Evolutionary conservation across 2,113 vertebrate species (phyloP), one percentile per base, ranked within the genome.

Genomic region (Corythornis cristatus): DNA sequence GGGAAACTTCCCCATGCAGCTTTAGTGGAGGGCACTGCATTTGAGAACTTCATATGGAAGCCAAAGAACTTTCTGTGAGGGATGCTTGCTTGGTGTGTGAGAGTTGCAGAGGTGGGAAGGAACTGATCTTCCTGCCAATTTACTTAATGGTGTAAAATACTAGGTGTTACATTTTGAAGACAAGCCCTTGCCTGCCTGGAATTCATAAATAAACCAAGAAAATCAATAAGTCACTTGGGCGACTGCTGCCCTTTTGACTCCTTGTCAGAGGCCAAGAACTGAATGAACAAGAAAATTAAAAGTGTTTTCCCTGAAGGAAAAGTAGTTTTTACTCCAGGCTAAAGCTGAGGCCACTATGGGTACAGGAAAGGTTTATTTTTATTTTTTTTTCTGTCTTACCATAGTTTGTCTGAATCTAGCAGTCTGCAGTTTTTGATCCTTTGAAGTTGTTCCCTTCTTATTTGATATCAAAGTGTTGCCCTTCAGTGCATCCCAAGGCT

Each of bases 181-280:
- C 61, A 68, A 81, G 80, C 73, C 54, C 78, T 89, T 87, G 81
- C 67, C 79, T 73, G 86, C 72, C 78, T 95, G 62, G 66, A 58
- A 60, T 92, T 94, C 79, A 93, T 96, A 93, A 96, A 96, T 96
- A 95, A 96, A 92, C 54, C 66, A 72, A 81, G 88, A 54, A 96
- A 96, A 93, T 94, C 93, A 93, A 88, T 96, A 95, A 90, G 33
- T 79, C 75, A 93, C 93, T 96, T 86, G 15, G 3, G 80, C 77
- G 85, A 61, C 66, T 91, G 78, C 74, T 64, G 91, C 86, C 58
- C 54, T 85, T 94, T 87, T 94, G 89, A 92, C 91, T 93, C 53
- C 33, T 65, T 94, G 94, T 95, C 93, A 91, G 77, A 89, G 84
- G 81, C 94, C 56, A 74, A 48, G 54, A 89, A 83, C 64, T 62